Base-by-base conservation (phyloP, 1,140 invertebrate species). In the Carcinoscorpius rotundicauda region DNA sequence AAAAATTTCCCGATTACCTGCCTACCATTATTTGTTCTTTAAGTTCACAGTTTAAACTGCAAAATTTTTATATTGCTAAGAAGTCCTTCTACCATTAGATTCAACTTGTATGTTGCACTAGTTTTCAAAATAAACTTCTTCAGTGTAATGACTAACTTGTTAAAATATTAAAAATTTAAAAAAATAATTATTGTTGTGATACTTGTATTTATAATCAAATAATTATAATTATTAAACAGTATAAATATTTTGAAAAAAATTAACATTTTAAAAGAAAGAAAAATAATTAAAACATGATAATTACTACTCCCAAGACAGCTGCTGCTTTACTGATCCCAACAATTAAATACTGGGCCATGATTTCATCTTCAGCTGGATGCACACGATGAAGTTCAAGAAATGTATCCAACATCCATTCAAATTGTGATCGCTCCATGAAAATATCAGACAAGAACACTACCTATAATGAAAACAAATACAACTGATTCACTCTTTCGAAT, bases 321-420 rank as follows among this genome's bases (percentile, higher is more conserved):
- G 83, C 80, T 48, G 86, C 80, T 77, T 88, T 88, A 69, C 83
- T 84, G 48, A 84, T 78, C 5, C 82, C 85, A n/a, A 87, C 75
- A 11, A 84, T 80, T 5, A 89, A 73, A 73, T 87, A 86, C 69
- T 85, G 84, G 71, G 82, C 79, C 8, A 87, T 71, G n/a, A 88
- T 79, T 72, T 87, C 85, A 78, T 89, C 86, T 72, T 89, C 86
- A 1, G 75, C 64, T 3, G 81, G 79, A 72, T 88, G 85, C 49
- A 72, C 74, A 67, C 80, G 82, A n/a, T 81, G 78, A 3, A 89
- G 74, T 56, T 85, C 83, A 53, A 86, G 70, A 70, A 85, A 83
- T 0, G 80, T 80, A 63, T 86, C 82, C 58, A 87, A 73, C 84
- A 89, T 85, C 86, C 86, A 88, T 67, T 82, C 80, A 74, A 83